Conservation (phyloP, 2,888 invertebrate genomes). For the Metopia argyrocephala region DNA sequence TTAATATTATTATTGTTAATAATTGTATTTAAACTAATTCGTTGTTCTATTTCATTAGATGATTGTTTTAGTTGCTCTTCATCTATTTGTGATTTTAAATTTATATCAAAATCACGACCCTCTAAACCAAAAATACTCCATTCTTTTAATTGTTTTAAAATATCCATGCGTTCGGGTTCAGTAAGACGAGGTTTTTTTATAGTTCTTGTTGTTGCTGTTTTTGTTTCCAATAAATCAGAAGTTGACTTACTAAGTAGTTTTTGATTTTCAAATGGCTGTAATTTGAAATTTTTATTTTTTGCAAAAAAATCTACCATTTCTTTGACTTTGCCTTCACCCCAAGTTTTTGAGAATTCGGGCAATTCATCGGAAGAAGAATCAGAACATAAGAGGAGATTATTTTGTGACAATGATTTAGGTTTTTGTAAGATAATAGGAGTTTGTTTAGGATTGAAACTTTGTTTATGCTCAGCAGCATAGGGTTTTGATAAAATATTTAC, state of each 20-base stretch:
- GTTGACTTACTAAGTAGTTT: slow-evolving; percentile 70
- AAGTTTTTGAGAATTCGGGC: slow-evolving; percentile 68
- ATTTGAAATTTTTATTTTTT: slow-evolving; percentile 75
- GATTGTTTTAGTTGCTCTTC: slow-evolving; percentile 36
- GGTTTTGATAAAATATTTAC: slow-evolving; percentile 53
- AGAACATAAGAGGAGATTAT: slow-evolving; percentile 42
- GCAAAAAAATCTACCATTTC: slow-evolving; percentile 85
- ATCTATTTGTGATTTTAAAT: slow-evolving; percentile 45
- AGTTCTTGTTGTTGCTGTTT: slow-evolving; percentile 50
- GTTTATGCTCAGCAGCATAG: slow-evolving; percentile 35
- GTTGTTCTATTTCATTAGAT: slow-evolving; percentile 65
- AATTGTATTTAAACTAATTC: slow-evolving; percentile 60
- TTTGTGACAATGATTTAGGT: slow-evolving; percentile 59
- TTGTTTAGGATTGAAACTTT: slow-evolving; percentile 41
- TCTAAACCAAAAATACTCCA: slow-evolving; percentile 77
- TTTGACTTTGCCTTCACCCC: slow-evolving; percentile 85
- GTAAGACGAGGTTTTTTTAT: slow-evolving; percentile 65
- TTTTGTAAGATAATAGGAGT: slow-evolving; percentile 45
- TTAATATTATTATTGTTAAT: slow-evolving; percentile 46
- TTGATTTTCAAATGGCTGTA: slow-evolving; percentile 69
- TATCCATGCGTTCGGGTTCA: slow-evolving; percentile 72
- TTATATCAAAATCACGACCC: slow-evolving; percentile 72
- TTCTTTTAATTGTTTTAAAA: slow-evolving; percentile 76
- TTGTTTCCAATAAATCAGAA: slow-evolving; percentile 66
- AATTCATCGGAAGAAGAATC: slow-evolving; percentile 20